Base-by-base conservation (phyloP, 2,888 invertebrate species). In the Melangyna quadrimaculata region DNA sequence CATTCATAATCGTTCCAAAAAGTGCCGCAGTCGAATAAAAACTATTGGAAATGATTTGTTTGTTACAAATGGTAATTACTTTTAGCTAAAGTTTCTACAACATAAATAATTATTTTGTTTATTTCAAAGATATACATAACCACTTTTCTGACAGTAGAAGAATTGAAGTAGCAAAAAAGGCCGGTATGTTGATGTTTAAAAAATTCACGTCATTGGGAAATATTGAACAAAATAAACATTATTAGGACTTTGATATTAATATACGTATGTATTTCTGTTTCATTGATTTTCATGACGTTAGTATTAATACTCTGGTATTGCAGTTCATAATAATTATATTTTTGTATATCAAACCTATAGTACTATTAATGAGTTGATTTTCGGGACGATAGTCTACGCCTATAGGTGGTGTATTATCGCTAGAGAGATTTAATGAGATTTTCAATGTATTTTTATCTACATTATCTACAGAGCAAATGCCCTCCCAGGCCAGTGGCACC, bases 21-120 rank as follows among this genome's bases (percentile, higher is more conserved):
- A 92, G 87, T 92, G 92, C 72, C 90, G 92, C 1, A 92, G 92
- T 81, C 91, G 92, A 2, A 87, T 92, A 27, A 92, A 92, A 88
- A 92, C 92, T 10, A 89, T 92, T 59, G 92, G 91, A 3, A 91
- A 92, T 87, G 90, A 91, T 89, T 89, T 92, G 65, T 91, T 89
- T 78, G 90, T 92, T 9, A 92, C 92, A 22, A 92, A 92, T 88
- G 90, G 92, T 92, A 88, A 80, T 88, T 87, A 17, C 17, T 8
- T 17, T 8, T 8, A 43, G 2, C 5, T 12, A 17, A 17, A 0
- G 5, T 37, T 3, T 40, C 6, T 40, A 37, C 5, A 40, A 12
- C n/a, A 12, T 67, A 40, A 12, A 53, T 53, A n/a, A 57, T 27
- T 14, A 45, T 37, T 24, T 17, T 37, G 37, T 59, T 59, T 40